phyloP scores from a whole-genome alignment of 2,888 invertebrate species.

The Apotomis turbidana region DNA sequence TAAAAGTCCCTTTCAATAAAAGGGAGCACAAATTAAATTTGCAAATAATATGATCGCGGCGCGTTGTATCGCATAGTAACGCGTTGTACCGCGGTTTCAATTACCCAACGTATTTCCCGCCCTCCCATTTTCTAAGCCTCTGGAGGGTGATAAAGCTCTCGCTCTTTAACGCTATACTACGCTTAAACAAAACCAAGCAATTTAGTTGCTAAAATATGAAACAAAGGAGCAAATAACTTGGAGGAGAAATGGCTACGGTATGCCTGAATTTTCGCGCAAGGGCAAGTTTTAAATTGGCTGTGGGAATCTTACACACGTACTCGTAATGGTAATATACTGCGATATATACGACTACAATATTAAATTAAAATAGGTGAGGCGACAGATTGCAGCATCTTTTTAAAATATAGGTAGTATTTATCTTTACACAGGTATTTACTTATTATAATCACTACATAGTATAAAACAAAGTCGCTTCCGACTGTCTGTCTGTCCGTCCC shows the following conservation, averaged over 20 bases:
- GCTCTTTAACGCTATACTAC: slow-evolving; percentile 40
- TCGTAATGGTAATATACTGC: too few species aligned
- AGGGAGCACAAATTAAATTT: slow-evolving; percentile 13
- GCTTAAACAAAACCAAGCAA: slow-evolving; percentile 41
- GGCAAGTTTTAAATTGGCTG: slow-evolving; percentile 8
- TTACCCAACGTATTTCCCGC: slow-evolving; percentile 38
- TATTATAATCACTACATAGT: too few species aligned
- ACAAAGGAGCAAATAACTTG: slow-evolving; percentile 36
- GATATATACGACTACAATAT: too few species aligned
- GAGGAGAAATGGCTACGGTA: slow-evolving; percentile 21
- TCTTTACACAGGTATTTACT: too few species aligned
- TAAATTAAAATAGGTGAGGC: too few species aligned
- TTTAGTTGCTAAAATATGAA: slow-evolving; percentile 40
- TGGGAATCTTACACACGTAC: neutral
- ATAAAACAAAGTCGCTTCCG: too few species aligned
- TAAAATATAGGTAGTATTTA: too few species aligned
- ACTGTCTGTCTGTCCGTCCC: too few species aligned
- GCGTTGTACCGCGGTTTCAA: slow-evolving; percentile 41
- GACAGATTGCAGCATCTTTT: too few species aligned
- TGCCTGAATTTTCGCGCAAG: slow-evolving; percentile 16
- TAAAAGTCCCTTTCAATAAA: neutral
- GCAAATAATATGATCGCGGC: slow-evolving; percentile 23
- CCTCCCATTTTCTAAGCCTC: slow-evolving; percentile 41
- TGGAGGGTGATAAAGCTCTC: slow-evolving; percentile 41
- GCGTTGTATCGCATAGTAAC: slow-evolving; percentile 26